A percentile compares a stretch with the other conserved stretches of the same genome.
phyloP scores from a whole-genome alignment of 1,140 invertebrate species.

The Formica exsecta region DNA sequence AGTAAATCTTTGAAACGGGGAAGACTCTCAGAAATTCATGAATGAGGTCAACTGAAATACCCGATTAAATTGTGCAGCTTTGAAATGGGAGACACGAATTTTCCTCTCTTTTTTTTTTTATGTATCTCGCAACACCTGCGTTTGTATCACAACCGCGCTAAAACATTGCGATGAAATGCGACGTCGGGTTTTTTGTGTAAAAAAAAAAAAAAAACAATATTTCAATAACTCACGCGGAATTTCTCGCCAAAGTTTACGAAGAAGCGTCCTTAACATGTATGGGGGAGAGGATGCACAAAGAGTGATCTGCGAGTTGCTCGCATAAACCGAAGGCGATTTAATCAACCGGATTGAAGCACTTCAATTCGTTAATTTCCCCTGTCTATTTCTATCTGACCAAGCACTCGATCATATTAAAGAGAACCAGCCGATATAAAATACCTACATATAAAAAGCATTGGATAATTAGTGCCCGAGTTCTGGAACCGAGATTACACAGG shows the following conservation, averaged over 20 bases:
- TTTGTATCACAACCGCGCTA: neutral
- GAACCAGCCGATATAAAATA: conserved; percentile 31
- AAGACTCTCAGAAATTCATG: conserved; percentile 7
- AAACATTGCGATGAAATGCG: neutral
- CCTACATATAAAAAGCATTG: neutral
- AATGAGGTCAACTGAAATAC: conserved; percentile 8
- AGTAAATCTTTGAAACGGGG: conserved; percentile 21
- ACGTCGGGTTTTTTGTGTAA: neutral
- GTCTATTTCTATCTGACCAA: neutral
- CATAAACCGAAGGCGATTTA: conserved; percentile 68
- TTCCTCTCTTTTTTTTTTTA: neutral
- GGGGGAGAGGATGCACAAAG: neutral
- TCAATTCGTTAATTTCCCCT: conserved; percentile 60
- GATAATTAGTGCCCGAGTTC: conserved; percentile 6
- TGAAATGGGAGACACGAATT: conserved; percentile 10
- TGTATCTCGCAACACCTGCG: neutral
- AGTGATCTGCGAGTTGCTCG: conserved; percentile 2
- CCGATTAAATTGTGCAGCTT: conserved; percentile 10
- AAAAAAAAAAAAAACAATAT: neutral
- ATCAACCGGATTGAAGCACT: conserved; percentile 72
- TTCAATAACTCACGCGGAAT: neutral
- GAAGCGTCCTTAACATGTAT: neutral
- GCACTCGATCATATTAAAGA: conserved; percentile 29
- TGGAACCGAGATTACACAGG: neutral
- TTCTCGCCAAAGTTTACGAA: neutral